phyloP scores from a whole-genome alignment of 1,140 invertebrate species.

The Drosophila triauraria region DNA sequence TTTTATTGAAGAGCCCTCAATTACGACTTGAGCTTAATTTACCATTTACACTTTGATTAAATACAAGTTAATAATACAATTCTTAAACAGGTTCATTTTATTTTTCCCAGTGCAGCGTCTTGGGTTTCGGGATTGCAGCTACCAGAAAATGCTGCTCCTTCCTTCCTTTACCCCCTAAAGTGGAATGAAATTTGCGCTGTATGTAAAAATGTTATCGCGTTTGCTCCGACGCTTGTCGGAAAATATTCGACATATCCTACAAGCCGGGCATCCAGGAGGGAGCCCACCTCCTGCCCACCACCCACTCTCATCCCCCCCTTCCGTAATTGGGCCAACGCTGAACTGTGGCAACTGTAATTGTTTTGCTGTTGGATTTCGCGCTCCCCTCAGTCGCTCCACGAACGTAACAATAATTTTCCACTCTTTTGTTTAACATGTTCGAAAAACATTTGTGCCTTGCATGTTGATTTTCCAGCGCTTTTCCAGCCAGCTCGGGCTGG shows the following conservation, averaged over 20 bases:
- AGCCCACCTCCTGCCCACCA: conserved; percentile 1
- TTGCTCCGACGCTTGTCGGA: conserved; percentile 59
- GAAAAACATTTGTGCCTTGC: conserved; percentile 55
- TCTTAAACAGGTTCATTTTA: fast-evolving
- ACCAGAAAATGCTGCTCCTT: conserved; percentile 29
- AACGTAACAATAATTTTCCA: conserved; percentile 51
- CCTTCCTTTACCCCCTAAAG: neutral
- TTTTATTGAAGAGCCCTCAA: too few relatives aligned
- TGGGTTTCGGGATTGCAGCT: conserved; percentile 17
- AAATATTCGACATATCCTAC: conserved; percentile 64
- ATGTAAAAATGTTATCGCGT: conserved; percentile 77
- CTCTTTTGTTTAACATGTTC: conserved; percentile 55
- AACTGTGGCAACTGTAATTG: conserved; percentile 72
- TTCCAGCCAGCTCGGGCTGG: conserved; percentile 14
- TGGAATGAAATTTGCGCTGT: conserved; percentile 67
- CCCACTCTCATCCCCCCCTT: neutral
- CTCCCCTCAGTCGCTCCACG: neutral
- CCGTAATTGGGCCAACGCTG: conserved; percentile 68
- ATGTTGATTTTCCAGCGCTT: conserved; percentile 50
- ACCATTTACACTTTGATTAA: too few relatives aligned
- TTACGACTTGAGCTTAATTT: too few relatives aligned
- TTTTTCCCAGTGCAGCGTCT: conserved; percentile 13
- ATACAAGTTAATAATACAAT: neutral
- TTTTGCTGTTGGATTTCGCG: conserved; percentile 69
- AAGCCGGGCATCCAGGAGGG: conserved; percentile 13